Percentiles rank a stretch among this genome's conserved stretches.
Conservation (phyloP, 2,113 vertebrate genomes). For the Acanthisitta chloris region DNA sequence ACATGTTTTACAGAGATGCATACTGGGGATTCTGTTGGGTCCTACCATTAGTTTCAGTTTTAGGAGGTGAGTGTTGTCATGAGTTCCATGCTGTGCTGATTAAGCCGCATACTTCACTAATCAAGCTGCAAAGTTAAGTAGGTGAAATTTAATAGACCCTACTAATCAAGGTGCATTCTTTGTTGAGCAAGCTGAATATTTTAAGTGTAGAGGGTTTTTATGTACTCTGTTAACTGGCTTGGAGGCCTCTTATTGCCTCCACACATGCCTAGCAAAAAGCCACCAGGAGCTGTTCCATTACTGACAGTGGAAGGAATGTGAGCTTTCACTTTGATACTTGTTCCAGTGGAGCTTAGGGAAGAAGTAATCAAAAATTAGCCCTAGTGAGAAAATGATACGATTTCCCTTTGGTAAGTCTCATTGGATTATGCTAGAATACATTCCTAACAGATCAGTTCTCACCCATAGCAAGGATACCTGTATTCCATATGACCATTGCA, state of each 20-base stretch:
- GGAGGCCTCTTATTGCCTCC: neutral
- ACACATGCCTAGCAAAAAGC: neutral
- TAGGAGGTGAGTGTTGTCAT: slow-evolving; percentile 44
- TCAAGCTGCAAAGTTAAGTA: slow-evolving; percentile 72
- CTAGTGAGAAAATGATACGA: neutral
- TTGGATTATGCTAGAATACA: neutral
- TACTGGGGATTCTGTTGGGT: neutral
- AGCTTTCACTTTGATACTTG: slow-evolving; percentile 21
- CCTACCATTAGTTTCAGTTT: slow-evolving; percentile 20
- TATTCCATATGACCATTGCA: neutral
- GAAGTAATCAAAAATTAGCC: slow-evolving; percentile 35
- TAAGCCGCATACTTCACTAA: slow-evolving; percentile 70
- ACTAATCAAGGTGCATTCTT: slow-evolving; percentile 73
- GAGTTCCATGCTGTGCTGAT: slow-evolving; percentile 67
- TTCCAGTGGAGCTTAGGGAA: neutral
- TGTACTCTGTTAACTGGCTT: slow-evolving; percentile 18
- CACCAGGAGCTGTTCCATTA: neutral
- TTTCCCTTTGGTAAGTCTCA: slow-evolving; percentile 4
- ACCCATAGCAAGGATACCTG: neutral
- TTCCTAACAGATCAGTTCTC: neutral
- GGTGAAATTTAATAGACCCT: slow-evolving; percentile 67
- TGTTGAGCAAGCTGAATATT: slow-evolving; percentile 67
- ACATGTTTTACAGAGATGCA: neutral
- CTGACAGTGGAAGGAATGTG: slow-evolving; percentile 8
- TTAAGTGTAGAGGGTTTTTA: slow-evolving; percentile 54